Percentiles rank a stretch among this genome's conserved stretches.
These are phyloP conservation scores for Idaea straminata DNA, from an alignment of 2,888 invertebrate genomes.

Conservation along the genomic window DNA sequence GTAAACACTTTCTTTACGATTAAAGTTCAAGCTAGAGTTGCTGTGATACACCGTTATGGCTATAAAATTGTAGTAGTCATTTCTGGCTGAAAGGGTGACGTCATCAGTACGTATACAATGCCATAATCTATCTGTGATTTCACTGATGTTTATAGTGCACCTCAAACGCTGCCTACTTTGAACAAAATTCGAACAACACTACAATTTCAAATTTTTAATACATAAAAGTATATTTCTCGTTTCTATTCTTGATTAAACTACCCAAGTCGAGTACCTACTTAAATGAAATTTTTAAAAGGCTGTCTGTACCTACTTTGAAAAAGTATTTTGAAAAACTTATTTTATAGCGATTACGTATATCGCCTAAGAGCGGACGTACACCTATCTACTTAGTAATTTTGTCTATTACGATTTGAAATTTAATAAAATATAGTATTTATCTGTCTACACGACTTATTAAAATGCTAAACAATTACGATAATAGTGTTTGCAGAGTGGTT, in stretches of 20 bases:
- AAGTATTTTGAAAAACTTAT: constrained; percentile 42
- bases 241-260: constrained; percentile 32
- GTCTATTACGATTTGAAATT: constrained; percentile 29
- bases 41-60: constrained; percentile 78
- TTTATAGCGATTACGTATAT: constrained; percentile 35
- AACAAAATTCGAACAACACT: constrained; percentile 13
- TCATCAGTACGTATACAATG: constrained; percentile 41
- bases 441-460: constrained; percentile 16
- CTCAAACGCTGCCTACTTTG: constrained; percentile 34
- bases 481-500: constrained; percentile 34
- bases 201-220: not conserved
- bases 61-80: constrained; percentile 68
- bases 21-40: constrained; percentile 78
- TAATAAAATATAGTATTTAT: constrained; percentile 10
- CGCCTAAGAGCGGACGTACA: constrained; percentile 1
- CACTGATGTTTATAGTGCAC: constrained; percentile 57
- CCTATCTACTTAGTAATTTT: constrained; percentile 35
- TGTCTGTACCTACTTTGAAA: constrained; percentile 40
- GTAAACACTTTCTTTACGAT: constrained; percentile 71
- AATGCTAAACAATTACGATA: constrained; percentile 40
- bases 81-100: constrained; percentile 55
- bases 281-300: constrained; percentile 42
- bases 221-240: constrained; percentile 25
- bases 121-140: constrained; percentile 68
- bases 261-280: constrained; percentile 28